Percentiles rank a stretch among this genome's conserved stretches.
phyloP scores from a whole-genome alignment of 2,113 vertebrate genomes.

The Pavo muticus region DNA sequence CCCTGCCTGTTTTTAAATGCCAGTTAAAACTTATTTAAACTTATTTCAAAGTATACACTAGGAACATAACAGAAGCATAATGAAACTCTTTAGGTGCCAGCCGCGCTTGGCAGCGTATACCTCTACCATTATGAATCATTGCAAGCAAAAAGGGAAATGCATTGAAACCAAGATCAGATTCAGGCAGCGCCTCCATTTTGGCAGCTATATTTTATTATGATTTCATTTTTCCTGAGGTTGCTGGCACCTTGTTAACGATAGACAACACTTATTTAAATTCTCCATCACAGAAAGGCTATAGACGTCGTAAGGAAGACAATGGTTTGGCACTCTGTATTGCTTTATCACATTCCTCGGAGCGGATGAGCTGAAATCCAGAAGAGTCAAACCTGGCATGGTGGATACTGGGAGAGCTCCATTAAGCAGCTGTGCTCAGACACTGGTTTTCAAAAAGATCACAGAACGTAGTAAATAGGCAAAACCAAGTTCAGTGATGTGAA shows the following conservation, averaged over 20 bases:
- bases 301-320: neutral
- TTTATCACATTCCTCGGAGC: neutral
- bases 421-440: neutral
- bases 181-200: neutral
- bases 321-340: neutral
- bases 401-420: neutral
- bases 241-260: neutral
- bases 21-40: neutral
- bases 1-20: neutral
- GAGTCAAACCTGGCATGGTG: neutral
- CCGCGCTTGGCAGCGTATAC: neutral
- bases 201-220: neutral
- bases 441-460: neutral
- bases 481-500: neutral
- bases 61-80: neutral
- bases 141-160: neutral
- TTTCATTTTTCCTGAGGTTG: slow-evolving; percentile 7
- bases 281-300: neutral
- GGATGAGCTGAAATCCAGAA: neutral
- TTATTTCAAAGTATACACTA: neutral
- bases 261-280: neutral
- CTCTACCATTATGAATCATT: neutral
- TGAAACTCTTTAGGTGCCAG: neutral
- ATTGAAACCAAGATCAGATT: neutral
- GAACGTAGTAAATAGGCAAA: neutral